A percentile compares a stretch with the other conserved stretches of the same genome.
Conservation (phyloP, 2,797 vertebrate species). For the Dallia pectoralis region DNA sequence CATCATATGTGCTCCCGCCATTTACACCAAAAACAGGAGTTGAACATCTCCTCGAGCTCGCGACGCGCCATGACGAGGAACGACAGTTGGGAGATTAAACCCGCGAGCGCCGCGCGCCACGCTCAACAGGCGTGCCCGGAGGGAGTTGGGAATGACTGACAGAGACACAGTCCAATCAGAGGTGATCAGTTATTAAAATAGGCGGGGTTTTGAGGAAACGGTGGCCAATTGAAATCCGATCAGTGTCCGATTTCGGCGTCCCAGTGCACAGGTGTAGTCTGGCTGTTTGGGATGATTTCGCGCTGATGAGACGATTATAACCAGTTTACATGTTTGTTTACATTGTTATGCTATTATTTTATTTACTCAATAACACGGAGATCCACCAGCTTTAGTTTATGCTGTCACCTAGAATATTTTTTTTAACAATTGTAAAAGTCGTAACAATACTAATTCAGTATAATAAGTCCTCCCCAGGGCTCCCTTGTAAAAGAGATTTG, state of each 20-base stretch:
- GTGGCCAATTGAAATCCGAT: slow-evolving; percentile 1
- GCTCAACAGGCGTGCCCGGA: not conserved
- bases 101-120: slow-evolving; percentile 2
- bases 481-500: too few species aligned
- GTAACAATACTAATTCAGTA: too few species aligned
- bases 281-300: not conserved
- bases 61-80: not conserved
- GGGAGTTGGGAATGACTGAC: slow-evolving; percentile 27
- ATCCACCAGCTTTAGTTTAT: too few species aligned
- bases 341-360: too few species aligned
- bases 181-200: slow-evolving; percentile 43
- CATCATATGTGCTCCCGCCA: not conserved
- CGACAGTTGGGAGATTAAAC: not conserved
- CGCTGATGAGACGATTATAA: too few species aligned
- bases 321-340: too few species aligned
- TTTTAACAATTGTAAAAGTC: too few species aligned
- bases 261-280: not conserved
- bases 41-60: slow-evolving; percentile 17
- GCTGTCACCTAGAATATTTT: too few species aligned
- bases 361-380: too few species aligned
- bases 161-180: slow-evolving; percentile 24
- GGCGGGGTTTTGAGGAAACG: slow-evolving; percentile 43
- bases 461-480: too few species aligned
- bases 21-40: not conserved
- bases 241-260: not conserved